A percentile compares a stretch with the other conserved stretches of the same genome.
These are phyloP conservation scores for Coreius guichenoti DNA, from an alignment of 2,797 vertebrate genomes.

Conservation along the genomic window DNA sequence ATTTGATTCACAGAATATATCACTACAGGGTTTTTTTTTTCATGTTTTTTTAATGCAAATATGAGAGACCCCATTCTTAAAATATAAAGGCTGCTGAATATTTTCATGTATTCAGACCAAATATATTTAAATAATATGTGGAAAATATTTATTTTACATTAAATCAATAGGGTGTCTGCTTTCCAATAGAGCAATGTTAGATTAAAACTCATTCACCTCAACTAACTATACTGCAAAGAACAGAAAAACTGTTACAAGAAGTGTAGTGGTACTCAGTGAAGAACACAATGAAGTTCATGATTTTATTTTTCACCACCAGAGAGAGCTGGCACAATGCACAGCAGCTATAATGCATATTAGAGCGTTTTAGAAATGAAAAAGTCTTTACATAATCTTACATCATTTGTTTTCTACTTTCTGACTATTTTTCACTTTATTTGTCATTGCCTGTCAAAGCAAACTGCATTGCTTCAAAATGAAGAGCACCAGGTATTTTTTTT, in stretches of 20 bases:
- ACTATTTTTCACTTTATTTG: neutral
- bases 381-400: neutral
- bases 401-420: neutral
- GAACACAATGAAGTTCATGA: neutral
- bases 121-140: neutral
- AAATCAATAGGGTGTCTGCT: neutral
- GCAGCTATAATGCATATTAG: neutral
- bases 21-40: neutral
- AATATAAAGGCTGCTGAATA: neutral
- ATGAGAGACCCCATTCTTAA: neutral
- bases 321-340: slow-evolving; percentile 74
- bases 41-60: neutral
- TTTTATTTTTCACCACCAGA: slow-evolving; percentile 68
- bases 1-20: neutral
- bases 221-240: neutral
- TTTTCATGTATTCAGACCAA: neutral
- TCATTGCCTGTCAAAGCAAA: neutral
- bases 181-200: neutral
- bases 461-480: neutral
- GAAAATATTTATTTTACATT: neutral
- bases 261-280: neutral
- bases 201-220: neutral
- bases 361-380: neutral
- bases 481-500: neutral
- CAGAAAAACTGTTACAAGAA: neutral